Conservation (phyloP, 2,797 vertebrate species). For the Microcaecilia unicolor region DNA sequence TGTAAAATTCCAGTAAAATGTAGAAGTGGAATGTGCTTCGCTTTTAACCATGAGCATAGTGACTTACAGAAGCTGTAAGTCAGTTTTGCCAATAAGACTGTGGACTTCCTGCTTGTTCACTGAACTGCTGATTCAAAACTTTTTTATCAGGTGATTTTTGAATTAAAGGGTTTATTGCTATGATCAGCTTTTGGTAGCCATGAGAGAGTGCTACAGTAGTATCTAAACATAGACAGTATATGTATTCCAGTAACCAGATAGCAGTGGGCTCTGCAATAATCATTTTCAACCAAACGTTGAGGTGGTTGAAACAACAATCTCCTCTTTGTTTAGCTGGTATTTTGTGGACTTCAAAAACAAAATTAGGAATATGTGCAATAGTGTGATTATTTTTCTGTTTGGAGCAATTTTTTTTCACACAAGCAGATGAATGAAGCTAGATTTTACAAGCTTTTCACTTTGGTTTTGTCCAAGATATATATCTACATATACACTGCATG, state of each 20-base stretch:
- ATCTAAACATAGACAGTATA: slow-evolving; percentile 41
- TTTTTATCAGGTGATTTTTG: slow-evolving; percentile 59
- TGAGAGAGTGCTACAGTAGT: slow-evolving; percentile 34
- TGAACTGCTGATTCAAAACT: slow-evolving; percentile 75
- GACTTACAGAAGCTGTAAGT: slow-evolving; percentile 80
- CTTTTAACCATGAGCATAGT: slow-evolving; percentile 77
- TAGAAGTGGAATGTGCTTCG: slow-evolving; percentile 82
- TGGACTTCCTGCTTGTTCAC: slow-evolving; percentile 71
- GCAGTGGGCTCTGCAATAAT: slow-evolving; percentile 29
- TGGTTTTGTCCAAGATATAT: slow-evolving; percentile 36
- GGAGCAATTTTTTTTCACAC: slow-evolving; percentile 46
- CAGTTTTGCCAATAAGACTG: slow-evolving; percentile 77
- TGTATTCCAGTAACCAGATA: slow-evolving; percentile 39
- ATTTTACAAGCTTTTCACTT: slow-evolving; percentile 43
- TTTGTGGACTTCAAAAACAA: slow-evolving; percentile 37
- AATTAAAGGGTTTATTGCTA: slow-evolving; percentile 49
- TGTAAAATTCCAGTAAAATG: slow-evolving; percentile 83
- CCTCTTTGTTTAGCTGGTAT: slow-evolving; percentile 51
- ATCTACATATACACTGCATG: slow-evolving; percentile 24
- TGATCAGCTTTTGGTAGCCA: slow-evolving; percentile 44
- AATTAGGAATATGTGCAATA: slow-evolving; percentile 51
- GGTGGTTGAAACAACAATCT: slow-evolving; percentile 50
- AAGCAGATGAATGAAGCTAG: slow-evolving; percentile 42
- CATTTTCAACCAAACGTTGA: slow-evolving; percentile 42
- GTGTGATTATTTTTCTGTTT: slow-evolving; percentile 41